phyloP scores from a whole-genome alignment of 2,113 vertebrate genomes.

The Sebastes schlegelii region DNA sequence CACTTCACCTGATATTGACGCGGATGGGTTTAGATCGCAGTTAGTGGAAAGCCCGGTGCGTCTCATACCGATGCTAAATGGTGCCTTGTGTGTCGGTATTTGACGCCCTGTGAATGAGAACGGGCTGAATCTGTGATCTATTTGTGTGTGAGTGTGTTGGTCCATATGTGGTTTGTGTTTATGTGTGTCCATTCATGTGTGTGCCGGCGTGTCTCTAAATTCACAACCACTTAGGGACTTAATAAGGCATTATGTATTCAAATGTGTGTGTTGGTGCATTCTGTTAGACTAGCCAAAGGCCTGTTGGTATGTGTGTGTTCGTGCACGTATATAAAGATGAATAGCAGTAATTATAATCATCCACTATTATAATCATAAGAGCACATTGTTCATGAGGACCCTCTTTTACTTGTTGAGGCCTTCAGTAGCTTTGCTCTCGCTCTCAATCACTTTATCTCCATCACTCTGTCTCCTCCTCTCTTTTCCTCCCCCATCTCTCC shows the following conservation, averaged over 20 bases:
- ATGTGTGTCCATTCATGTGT: neutral
- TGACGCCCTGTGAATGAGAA: too few relatives aligned
- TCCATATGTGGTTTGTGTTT: neutral
- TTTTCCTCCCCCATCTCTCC: conserved; percentile 1
- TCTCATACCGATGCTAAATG: too few relatives aligned
- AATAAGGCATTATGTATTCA: conserved; percentile 64
- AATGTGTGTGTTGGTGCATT: conserved; percentile 57
- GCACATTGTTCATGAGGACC: conserved; percentile 41
- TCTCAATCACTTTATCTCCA: conserved; percentile 43
- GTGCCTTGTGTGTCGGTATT: too few relatives aligned
- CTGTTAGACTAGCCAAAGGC: conserved; percentile 42
- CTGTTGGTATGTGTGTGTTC: conserved; percentile 46
- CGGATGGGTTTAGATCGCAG: too few relatives aligned
- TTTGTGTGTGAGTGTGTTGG: neutral
- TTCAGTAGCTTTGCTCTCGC: conserved; percentile 38
- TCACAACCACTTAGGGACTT: conserved; percentile 37
- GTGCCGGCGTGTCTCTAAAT: conserved; percentile 12
- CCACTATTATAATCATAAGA: conserved; percentile 57
- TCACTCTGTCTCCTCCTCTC: conserved; percentile 20
- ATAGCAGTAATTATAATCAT: conserved; percentile 64
- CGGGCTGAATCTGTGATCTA: neutral
- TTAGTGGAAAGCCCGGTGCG: too few relatives aligned
- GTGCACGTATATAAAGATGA: conserved; percentile 42
- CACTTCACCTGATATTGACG: too few relatives aligned
- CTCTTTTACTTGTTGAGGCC: conserved; percentile 53